Evolutionary conservation across 2,797 vertebrate genomes (phyloP).

Genomic region (Enteromius trimaculatus): DNA sequence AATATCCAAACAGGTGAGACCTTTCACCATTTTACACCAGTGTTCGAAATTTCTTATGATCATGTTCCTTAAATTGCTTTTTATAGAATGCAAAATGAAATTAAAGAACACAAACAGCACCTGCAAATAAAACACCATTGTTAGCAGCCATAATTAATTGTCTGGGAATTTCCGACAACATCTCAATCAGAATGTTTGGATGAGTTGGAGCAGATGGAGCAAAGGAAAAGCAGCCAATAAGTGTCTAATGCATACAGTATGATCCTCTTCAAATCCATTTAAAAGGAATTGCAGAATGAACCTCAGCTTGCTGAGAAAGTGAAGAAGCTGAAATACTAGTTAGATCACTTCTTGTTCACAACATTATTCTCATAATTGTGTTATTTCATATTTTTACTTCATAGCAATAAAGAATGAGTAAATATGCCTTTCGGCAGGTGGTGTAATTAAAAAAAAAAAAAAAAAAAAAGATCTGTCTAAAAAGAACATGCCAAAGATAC

Average conservation of each 20-base stretch:
- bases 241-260: neutral
- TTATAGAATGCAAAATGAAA: neutral
- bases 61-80: neutral
- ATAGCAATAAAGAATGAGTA: neutral
- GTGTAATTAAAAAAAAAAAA: neutral
- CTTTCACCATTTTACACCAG: neutral
- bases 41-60: neutral
- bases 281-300: neutral
- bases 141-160: neutral
- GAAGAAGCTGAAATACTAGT: neutral
- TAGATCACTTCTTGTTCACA: neutral
- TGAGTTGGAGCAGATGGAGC: neutral
- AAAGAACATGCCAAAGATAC: neutral
- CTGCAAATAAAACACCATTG: neutral
- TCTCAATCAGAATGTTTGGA: neutral
- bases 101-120: conserved; percentile 1
- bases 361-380: neutral
- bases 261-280: neutral
- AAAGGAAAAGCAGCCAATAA: neutral
- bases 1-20: conserved; percentile 93
- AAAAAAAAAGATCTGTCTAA: neutral
- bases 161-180: neutral
- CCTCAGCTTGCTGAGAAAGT: neutral
- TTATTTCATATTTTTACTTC: neutral
- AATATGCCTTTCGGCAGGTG: neutral